Evolutionary conservation across 2,888 invertebrate genomes (phyloP).

Genomic region (Glyphotaelius pellucidus): DNA sequence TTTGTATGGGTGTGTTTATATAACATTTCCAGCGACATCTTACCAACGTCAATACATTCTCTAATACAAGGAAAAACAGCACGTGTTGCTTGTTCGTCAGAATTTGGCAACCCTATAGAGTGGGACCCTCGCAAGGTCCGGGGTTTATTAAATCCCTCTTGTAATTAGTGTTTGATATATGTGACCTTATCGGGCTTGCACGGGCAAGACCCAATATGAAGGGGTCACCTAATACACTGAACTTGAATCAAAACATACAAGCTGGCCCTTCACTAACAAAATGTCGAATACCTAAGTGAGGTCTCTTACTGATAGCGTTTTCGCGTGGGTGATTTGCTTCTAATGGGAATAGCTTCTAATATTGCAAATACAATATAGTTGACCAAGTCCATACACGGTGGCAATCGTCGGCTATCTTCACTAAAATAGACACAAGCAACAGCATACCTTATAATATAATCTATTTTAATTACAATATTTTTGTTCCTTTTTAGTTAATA

Average conservation of each 20-base stretch:
- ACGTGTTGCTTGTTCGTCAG: slow-evolving; percentile 7
- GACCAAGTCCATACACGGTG: too few relatives aligned
- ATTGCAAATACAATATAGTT: too few relatives aligned
- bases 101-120: slow-evolving; percentile 15
- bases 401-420: too few relatives aligned
- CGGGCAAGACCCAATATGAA: not conserved
- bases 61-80: not conserved
- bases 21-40: not conserved
- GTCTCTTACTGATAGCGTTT: not conserved
- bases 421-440: too few relatives aligned
- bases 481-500: too few relatives aligned
- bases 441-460: too few relatives aligned
- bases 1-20: not conserved
- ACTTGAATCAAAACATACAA: not conserved
- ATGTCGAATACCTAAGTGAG: not conserved
- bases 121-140: slow-evolving; percentile 25
- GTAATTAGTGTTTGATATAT: slow-evolving; percentile 66
- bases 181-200: slow-evolving; percentile 64
- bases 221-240: slow-evolving; percentile 20
- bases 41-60: not conserved
- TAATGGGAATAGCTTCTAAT: too few relatives aligned
- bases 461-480: too few relatives aligned
- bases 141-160: slow-evolving; percentile 65
- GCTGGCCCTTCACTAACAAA: not conserved
- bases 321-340: too few relatives aligned